Conservation (phyloP, 2,797 vertebrate species). For the Rhinella marina region DNA sequence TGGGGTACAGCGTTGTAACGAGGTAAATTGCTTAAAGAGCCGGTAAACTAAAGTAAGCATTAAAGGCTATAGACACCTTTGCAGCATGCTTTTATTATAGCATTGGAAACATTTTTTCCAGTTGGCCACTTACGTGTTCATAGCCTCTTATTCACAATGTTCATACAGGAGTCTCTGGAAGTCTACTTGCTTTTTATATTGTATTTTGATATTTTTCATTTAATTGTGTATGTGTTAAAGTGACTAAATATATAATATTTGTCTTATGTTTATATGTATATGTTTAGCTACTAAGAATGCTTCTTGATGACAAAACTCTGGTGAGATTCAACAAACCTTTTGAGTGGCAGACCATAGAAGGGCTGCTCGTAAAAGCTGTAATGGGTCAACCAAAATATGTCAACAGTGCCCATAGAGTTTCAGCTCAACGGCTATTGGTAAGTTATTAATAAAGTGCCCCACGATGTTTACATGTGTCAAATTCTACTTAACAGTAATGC, state of each 20-base stretch:
- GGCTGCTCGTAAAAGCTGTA: conserved; percentile 51
- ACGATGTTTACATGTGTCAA: background rate
- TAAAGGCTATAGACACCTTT: background rate
- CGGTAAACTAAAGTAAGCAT: background rate
- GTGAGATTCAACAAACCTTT: conserved; percentile 57
- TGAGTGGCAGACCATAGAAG: conserved; percentile 54
- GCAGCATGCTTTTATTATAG: too few relatives aligned
- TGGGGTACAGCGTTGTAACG: conserved; percentile 55
- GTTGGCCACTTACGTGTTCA: too few relatives aligned
- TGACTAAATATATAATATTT: background rate
- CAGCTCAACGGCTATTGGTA: conserved; percentile 58
- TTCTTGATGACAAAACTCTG: conserved; percentile 60
- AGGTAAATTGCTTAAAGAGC: conserved; percentile 33
- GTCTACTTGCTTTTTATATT: background rate
- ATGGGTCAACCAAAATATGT: conserved; percentile 48
- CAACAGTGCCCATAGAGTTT: conserved; percentile 40
- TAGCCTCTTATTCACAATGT: too few relatives aligned
- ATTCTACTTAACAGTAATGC: background rate
- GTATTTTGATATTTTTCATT: background rate
- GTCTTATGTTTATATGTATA: background rate
- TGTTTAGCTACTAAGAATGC: conserved; percentile 49
- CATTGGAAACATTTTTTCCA: too few relatives aligned
- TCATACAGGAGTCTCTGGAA: background rate
- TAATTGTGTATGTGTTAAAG: background rate
- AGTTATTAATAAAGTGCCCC: background rate